These are phyloP conservation scores for Temnopleurus reevesii DNA, from an alignment of 53 echinoderm and acorn worm genomes.

Conservation along the genomic window DNA sequence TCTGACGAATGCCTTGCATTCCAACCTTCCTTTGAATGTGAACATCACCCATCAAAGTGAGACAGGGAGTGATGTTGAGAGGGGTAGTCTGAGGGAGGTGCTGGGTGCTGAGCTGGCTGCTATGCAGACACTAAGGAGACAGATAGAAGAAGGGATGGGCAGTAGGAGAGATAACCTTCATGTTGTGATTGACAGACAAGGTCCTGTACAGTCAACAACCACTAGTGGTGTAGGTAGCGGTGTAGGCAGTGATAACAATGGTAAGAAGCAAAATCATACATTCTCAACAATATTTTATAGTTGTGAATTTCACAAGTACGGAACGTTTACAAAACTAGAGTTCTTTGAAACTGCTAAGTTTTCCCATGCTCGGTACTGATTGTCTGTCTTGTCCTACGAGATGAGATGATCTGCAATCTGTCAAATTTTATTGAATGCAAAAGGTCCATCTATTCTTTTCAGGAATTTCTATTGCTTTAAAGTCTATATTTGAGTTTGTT, in stretches of 20 bases:
- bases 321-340: too few relatives aligned
- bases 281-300: too few relatives aligned
- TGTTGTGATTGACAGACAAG: constrained; percentile 70
- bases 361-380: too few relatives aligned
- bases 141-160: constrained; percentile 77
- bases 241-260: constrained; percentile 73
- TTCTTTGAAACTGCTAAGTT: too few relatives aligned
- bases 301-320: too few relatives aligned
- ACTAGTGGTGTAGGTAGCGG: constrained; percentile 83
- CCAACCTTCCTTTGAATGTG: constrained; percentile 88
- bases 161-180: constrained; percentile 56
- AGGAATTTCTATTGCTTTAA: too few relatives aligned
- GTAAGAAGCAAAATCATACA: too few relatives aligned
- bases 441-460: too few relatives aligned
- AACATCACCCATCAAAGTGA: constrained; percentile 90
- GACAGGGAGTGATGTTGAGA: constrained; percentile 10
- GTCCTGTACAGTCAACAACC: constrained; percentile 66
- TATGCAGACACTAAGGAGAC: constrained; percentile 81
- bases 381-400: too few relatives aligned
- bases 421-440: too few relatives aligned
- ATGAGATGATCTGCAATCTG: too few relatives aligned
- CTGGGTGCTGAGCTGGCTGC: constrained; percentile 81
- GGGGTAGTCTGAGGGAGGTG: neutral
- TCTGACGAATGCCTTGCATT: constrained; percentile 75
- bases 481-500: too few relatives aligned